Evolutionary conservation across 1,140 invertebrate genomes (phyloP), one percentile per base, ranked within the genome.

Genomic region (Archivesica marissinica): DNA sequence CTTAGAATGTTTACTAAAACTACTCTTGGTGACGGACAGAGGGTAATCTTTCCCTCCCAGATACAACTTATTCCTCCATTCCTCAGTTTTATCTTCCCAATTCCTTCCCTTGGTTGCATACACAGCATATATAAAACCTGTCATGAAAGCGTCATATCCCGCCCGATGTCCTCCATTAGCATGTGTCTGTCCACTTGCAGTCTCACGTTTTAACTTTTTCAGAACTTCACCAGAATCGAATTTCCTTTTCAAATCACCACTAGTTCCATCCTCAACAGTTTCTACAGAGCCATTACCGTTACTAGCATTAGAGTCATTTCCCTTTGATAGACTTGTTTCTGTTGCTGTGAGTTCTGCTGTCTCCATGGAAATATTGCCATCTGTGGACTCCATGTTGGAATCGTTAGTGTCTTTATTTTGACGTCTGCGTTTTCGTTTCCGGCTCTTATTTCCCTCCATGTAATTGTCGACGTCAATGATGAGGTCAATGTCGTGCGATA

Each of bases 61-160:
- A 86, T 92, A 94, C 15, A 94, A 66, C 72, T 93, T 94, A 86
- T 94, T 94, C 20, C 41, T 86, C 33, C 91, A 85, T 38, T 88
- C 76, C 0, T 87, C 41, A n/a, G 39, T 75, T 54, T 88, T 64
- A 4, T 85, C 52, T 23, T 23, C 66, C 59, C 52, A 70, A 6
- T 59, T 50, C 23, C 66, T 35, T 3, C 47, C 38, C 2, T 28
- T 2, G 25, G 44, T 35, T 30, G 47, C 64, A 75, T 90, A 89
- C 33, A 87, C 86, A 13, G 85, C 83, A 17, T 93, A 44, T 30
- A 91, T 91, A 85, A 91, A 94, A 1, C 93, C 94, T 30, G 94
- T 95, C 94, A 95, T 95, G 78, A 95, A 95, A 23, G 94, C 94
- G 90, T 95, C 94, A 90, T 92, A 94, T 1, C 94, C 94, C 30